These are phyloP conservation scores for Arrhopalites spinosus DNA, from an alignment of 2,888 invertebrate species.

Conservation along the genomic window DNA sequence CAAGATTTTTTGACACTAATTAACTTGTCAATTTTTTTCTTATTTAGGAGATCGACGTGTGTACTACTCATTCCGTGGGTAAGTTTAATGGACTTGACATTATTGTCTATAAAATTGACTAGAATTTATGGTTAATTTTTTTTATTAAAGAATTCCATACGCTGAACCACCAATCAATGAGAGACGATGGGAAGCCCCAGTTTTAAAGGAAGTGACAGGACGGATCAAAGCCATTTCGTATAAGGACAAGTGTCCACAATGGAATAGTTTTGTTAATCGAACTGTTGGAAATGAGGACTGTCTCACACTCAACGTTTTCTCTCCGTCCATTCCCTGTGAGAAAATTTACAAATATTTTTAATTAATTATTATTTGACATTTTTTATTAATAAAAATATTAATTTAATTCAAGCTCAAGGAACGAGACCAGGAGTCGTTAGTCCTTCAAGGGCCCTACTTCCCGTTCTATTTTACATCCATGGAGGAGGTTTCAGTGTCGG, in stretches of 20 bases:
- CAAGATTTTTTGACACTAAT: background rate
- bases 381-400: background rate
- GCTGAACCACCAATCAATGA: background rate
- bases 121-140: slow-evolving; percentile 1
- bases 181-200: slow-evolving; percentile 35
- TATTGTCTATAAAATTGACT: background rate
- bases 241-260: slow-evolving; percentile 56
- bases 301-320: slow-evolving; percentile 59
- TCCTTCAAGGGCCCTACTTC: slow-evolving; percentile 60
- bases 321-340: slow-evolving; percentile 54
- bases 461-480: slow-evolving; percentile 71
- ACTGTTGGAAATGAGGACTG: slow-evolving; percentile 56
- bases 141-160: background rate
- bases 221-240: slow-evolving; percentile 52
- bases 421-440: background rate
- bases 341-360: background rate
- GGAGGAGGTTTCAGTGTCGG: slow-evolving; percentile 76
- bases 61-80: slow-evolving; percentile 38
- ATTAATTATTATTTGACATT: too few relatives aligned
- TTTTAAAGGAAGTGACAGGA: slow-evolving; percentile 41
- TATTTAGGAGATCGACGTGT: slow-evolving; percentile 52
- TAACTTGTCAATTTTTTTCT: slow-evolving; percentile 16
- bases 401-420: slow-evolving; percentile 15
- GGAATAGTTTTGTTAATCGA: slow-evolving; percentile 35
- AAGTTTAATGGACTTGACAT: background rate